phyloP scores from a whole-genome alignment of 2,113 vertebrate species.

The Campylomormyrus numenius region DNA sequence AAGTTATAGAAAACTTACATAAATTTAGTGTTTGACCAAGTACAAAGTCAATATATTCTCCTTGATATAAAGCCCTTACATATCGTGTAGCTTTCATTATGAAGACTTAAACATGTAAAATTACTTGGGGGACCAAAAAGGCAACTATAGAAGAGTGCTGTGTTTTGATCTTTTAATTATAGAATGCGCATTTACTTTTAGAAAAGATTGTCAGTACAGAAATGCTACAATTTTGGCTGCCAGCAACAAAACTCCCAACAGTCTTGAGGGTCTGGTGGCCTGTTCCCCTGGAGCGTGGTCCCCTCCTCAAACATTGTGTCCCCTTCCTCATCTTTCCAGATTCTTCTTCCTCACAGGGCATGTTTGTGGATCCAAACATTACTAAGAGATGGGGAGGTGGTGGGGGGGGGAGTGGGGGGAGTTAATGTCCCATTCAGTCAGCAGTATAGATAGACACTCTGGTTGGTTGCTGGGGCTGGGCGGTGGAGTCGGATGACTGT shows the following conservation, averaged over 20 bases:
- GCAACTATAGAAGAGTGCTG: conserved; percentile 53
- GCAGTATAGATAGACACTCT: conserved; percentile 38
- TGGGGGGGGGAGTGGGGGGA: background rate
- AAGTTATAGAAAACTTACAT: background rate
- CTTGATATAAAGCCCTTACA: conserved; percentile 60
- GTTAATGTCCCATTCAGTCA: conserved; percentile 31
- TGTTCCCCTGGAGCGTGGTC: conserved; percentile 19
- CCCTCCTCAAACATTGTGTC: conserved; percentile 28
- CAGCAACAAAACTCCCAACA: conserved; percentile 37
- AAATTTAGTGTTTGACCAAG: background rate
- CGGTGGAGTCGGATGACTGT: conserved; percentile 21
- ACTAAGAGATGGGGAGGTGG: conserved; percentile 25
- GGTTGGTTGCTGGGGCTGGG: conserved; percentile 13
- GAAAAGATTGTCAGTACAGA: conserved; percentile 63
- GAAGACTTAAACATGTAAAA: conserved; percentile 22
- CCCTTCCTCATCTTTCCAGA: conserved; percentile 24
- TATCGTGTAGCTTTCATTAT: background rate
- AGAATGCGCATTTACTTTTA: conserved; percentile 40
- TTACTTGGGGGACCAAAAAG: conserved; percentile 40
- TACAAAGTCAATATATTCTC: conserved; percentile 6
- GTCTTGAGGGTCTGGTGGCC: conserved; percentile 31
- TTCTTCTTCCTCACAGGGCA: conserved; percentile 26
- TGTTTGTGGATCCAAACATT: conserved; percentile 32
- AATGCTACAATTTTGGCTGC: conserved; percentile 49
- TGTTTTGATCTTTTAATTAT: conserved; percentile 30